Evolutionary conservation across 2,888 invertebrate genomes (phyloP).

Genomic region (Leucophenga montana): DNA sequence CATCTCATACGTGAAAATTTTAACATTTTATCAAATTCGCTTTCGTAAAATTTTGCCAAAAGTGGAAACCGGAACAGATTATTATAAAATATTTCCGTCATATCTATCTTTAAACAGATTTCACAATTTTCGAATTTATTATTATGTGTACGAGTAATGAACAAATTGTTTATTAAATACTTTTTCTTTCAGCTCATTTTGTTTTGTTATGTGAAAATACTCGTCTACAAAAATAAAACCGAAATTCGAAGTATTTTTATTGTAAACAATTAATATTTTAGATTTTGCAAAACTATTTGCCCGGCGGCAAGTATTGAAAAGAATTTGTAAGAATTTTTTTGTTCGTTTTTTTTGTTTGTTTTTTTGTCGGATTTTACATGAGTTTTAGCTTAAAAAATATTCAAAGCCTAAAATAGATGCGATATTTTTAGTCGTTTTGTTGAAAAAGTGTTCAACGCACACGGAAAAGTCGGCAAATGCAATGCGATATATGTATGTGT

Average conservation of each 20-base stretch:
- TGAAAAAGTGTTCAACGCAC: conserved; percentile 32
- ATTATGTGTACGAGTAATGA: not conserved
- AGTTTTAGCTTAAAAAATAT: conserved; percentile 41
- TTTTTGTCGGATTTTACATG: too few species aligned
- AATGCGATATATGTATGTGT: conserved; percentile 36
- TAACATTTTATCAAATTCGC: too few species aligned
- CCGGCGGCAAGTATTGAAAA: conserved; percentile 46
- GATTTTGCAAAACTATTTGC: conserved; percentile 16
- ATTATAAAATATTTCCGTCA: too few species aligned
- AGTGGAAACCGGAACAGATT: too few species aligned
- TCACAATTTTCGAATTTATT: conserved; percentile 16
- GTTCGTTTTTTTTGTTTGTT: conserved; percentile 1
- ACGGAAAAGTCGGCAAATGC: conserved; percentile 39
- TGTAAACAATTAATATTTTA: conserved; percentile 24
- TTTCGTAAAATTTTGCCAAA: too few species aligned
- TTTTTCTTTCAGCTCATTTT: not conserved
- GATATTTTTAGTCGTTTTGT: conserved; percentile 59
- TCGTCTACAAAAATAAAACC: not conserved
- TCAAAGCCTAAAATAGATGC: conserved; percentile 56
- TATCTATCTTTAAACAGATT: conserved; percentile 15
- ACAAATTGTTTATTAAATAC: not conserved
- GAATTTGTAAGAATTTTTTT: conserved; percentile 48
- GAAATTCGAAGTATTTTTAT: conserved; percentile 7
- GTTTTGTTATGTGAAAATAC: conserved; percentile 2
- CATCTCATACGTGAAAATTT: too few species aligned